Conservation (phyloP, 1,140 invertebrate species). For the Calliopsis andreniformis region DNA sequence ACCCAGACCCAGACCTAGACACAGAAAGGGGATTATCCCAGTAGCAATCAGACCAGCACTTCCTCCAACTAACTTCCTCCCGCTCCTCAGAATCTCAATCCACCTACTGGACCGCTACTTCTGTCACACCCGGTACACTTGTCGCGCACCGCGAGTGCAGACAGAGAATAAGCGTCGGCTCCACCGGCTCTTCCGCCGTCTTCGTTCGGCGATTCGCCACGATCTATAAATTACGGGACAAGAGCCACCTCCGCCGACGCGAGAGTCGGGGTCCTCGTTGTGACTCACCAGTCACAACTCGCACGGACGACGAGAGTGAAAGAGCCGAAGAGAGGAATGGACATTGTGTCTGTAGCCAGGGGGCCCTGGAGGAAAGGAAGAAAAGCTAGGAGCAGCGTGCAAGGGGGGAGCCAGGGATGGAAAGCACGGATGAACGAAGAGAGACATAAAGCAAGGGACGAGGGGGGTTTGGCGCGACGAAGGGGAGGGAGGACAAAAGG, state of each 20-base stretch:
- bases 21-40: no score
- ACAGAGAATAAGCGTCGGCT: not conserved
- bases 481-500: not conserved
- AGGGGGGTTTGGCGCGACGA: no score
- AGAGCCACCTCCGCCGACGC: conserved; percentile 70
- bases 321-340: conserved; percentile 27
- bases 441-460: no score
- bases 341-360: conserved; percentile 8
- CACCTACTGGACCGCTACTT: not conserved
- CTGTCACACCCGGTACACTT: not conserved
- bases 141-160: not conserved
- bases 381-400: not conserved
- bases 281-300: conserved; percentile 61
- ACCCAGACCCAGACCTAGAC: no score
- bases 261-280: conserved; percentile 55
- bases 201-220: conserved; percentile 69
- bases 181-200: conserved; percentile 45
- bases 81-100: no score
- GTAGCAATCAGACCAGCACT: no score
- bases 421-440: not conserved
- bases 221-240: conserved; percentile 79
- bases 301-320: conserved; percentile 40
- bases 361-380: not conserved
- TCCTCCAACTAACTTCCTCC: no score
- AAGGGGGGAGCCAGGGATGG: not conserved